phyloP scores from a whole-genome alignment of 1,140 invertebrate species.

The Pachypeltis micranthus region DNA sequence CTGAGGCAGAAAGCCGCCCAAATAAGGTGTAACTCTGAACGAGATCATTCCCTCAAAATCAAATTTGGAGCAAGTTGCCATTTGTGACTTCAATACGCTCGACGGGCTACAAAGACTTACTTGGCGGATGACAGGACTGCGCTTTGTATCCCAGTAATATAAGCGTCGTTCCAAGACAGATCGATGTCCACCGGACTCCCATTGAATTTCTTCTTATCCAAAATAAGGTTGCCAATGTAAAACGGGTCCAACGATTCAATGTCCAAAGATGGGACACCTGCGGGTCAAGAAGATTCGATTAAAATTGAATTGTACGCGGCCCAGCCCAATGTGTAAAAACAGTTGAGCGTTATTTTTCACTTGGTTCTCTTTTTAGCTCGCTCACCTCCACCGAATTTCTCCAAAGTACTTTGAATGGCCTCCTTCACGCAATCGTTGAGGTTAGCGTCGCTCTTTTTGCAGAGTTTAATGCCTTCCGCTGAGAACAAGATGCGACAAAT shows the following conservation, averaged over 20 bases:
- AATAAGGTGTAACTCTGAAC: no score
- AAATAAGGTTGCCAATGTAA: background rate
- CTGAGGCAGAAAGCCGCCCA: no score
- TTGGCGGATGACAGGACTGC: background rate
- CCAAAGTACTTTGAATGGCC: background rate
- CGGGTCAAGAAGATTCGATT: no score
- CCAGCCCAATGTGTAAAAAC: background rate
- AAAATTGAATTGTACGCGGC: no score
- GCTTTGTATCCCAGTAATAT: slow-evolving; percentile 2
- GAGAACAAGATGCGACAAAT: no score
- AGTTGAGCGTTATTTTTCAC: background rate
- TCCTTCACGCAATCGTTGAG: slow-evolving; percentile 8
- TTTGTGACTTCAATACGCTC: no score
- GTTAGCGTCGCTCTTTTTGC: slow-evolving; percentile 3
- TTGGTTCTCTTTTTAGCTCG: background rate
- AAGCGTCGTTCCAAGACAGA: slow-evolving; percentile 6
- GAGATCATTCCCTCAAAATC: no score
- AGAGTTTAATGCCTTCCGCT: background rate
- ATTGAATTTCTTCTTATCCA: slow-evolving; percentile 15
- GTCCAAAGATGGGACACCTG: slow-evolving; percentile 11
- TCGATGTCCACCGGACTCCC: slow-evolving; percentile 17
- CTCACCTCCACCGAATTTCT: background rate
- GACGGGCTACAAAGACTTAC: no score
- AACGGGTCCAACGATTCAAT: slow-evolving; percentile 13
- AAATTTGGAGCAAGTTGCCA: no score